Evolutionary conservation across 2,113 vertebrate species (phyloP), one percentile per base, ranked within the genome.

Genomic region (Lota lota): DNA sequence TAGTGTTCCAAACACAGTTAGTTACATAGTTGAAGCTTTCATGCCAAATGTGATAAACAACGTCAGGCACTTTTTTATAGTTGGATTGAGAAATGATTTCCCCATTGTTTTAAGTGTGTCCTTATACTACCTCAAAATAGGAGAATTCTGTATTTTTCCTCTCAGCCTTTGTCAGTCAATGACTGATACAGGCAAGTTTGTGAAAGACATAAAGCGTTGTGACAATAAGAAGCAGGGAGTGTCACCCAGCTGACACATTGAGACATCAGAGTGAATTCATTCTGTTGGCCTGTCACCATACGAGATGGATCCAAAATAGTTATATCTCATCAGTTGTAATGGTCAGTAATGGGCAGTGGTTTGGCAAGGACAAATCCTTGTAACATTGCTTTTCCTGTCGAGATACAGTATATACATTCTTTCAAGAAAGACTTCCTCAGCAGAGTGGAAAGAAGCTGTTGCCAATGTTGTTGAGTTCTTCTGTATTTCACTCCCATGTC

Each of bases 391-490:
- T 79, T 86, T 87, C 89, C 86, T 85, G 76, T 83, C 77, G 75
- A 82, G 76, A 81, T 84, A 86, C 80, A 84, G 50, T 75, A 75
- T 24, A 24, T 63, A 40, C 19, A 18, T 22, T 61, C 33, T 79
- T 83, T 81, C 79, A 87, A 82, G 86, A 83, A 78, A 83, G 75
- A 82, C 84, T 87, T 85, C 88, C 87, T 85, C 80, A 84, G 76
- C 67, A 86, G 84, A 47, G 40, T 47, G 40, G 40, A 47, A 47
- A 47, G 40, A 47, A 47, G 40, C 40, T 47, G 40, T 47, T 47
- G 73, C 71, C 77, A 84, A 76, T 69, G 51, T 62, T 74, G 73
- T 73, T 59, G 69, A 65, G 60, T 51, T 79, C 70, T 76, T 16
- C 69, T 72, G 51, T 72, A 67, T 56, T 47, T 47, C 40, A 47